phyloP scores from a whole-genome alignment of 2,888 invertebrate genomes.

The Bimastos eiseni region DNA sequence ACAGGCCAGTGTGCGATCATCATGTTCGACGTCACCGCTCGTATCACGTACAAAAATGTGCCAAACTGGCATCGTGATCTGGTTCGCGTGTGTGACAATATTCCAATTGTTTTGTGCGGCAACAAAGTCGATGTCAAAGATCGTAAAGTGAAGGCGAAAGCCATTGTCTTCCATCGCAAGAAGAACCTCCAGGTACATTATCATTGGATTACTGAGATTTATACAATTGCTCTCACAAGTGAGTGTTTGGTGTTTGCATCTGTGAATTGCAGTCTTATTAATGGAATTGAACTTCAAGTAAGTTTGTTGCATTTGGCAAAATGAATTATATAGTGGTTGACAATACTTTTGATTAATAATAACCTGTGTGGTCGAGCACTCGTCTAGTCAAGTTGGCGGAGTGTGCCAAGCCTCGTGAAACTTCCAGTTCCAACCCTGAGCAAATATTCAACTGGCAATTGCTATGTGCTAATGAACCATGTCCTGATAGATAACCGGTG shows the following conservation, averaged over 20 bases:
- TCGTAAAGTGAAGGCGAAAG: conserved; percentile 98
- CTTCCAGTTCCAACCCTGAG: not conserved
- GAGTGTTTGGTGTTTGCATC: not conserved
- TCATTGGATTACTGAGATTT: not conserved
- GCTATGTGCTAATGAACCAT: not conserved
- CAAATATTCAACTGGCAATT: not conserved
- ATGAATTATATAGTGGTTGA: not conserved
- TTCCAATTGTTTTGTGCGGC: conserved; percentile 98
- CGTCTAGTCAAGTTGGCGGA: not conserved
- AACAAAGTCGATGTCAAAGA: conserved; percentile 99
- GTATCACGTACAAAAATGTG: conserved; percentile 99
- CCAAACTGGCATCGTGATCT: conserved; percentile 99
- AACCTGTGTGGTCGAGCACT: not conserved
- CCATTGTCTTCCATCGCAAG: conserved; percentile 98
- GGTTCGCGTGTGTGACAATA: conserved; percentile 97
- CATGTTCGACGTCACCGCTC: conserved; percentile 99
- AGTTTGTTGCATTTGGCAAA: not conserved
- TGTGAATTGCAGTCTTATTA: not conserved
- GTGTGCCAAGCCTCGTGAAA: not conserved
- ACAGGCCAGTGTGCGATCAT: conserved; percentile 81
- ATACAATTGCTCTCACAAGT: not conserved
- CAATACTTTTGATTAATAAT: not conserved
- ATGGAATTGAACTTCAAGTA: not conserved
- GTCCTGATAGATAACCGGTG: too few relatives aligned
- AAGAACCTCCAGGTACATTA: conserved; percentile 90